Percentiles rank a stretch among this genome's conserved stretches.
These are phyloP conservation scores for Cheilinus undulatus DNA, from an alignment of 2,113 vertebrate species.

Conservation along the genomic window DNA sequence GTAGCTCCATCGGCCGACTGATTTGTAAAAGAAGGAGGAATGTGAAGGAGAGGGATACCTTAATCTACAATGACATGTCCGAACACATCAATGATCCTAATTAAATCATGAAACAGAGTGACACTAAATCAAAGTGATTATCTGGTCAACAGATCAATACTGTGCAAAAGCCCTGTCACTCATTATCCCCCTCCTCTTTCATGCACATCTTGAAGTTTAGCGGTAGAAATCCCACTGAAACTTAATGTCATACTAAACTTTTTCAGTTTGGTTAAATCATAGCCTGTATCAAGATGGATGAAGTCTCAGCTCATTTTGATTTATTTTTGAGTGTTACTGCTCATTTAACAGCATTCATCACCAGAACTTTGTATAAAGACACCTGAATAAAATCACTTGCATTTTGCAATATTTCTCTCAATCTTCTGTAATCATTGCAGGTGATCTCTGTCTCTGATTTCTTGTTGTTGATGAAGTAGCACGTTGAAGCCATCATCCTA, in stretches of 20 bases:
- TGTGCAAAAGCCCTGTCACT: constrained; percentile 29
- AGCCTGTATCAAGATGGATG: too few relatives aligned
- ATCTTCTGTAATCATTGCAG: too few relatives aligned
- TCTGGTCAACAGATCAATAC: constrained; percentile 64
- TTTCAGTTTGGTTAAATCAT: too few relatives aligned
- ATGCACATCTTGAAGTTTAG: background rate
- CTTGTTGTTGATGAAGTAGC: too few relatives aligned
- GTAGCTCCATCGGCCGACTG: background rate
- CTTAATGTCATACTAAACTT: background rate
- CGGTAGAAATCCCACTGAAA: background rate
- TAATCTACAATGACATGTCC: constrained; percentile 6
- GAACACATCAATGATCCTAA: constrained; percentile 41
- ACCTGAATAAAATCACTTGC: too few relatives aligned
- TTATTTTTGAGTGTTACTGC: too few relatives aligned
- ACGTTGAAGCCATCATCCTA: too few relatives aligned
- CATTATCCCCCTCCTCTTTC: constrained; percentile 1
- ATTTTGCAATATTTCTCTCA: too few relatives aligned
- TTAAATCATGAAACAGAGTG: constrained; percentile 60
- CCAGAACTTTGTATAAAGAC: too few relatives aligned
- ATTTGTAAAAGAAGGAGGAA: constrained; percentile 17
- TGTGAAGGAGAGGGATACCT: constrained; percentile 19
- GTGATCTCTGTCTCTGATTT: too few relatives aligned
- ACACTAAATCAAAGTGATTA: constrained; percentile 69
- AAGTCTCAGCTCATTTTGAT: too few relatives aligned
- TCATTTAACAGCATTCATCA: too few relatives aligned